Base-by-base conservation (phyloP, 1,140 invertebrate species). In the Ladona fulva region DNA sequence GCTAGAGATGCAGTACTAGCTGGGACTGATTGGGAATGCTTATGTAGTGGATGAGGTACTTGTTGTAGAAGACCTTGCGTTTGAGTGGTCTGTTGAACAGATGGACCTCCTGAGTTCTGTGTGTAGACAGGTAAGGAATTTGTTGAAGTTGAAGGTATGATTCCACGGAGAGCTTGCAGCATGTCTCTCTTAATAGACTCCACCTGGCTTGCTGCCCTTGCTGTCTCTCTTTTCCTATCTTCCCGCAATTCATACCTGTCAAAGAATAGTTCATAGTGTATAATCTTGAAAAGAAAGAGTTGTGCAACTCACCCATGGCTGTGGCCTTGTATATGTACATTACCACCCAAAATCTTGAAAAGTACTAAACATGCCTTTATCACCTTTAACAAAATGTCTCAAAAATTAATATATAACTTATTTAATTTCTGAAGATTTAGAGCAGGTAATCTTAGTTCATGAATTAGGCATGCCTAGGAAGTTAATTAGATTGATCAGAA, bases 211-310 rank as follows among this genome's bases (percentile, higher is more conserved):
- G 85, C 84, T 8, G 86, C 83, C n/a, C 85, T 79, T 7, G 83
- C 83, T 7, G 85, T 83, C 80, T 89, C 89, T 74, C 85, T 81
- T 76, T 87, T 86, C 16, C 88, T 79, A 79, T 89, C 88, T 80
- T 88, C 88, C 16, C 87, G 82, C n/a, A 89, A 81, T 81, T 89
- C 88, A 78, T 86, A 88, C 79, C 88, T 88, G 80, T 11, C 81
- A 82, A 79, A 77, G 37, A 52, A 76, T 3, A 3, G 52, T 66
- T 66, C 1, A 3, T 3, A 12, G 1, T 6, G 14, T 22, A 6
- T 6, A 66, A 66, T 3, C 1, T 66, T 66, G 12, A 5, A 6
- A 66, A 6, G 3, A 22, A 66, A 66, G 52, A 22, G 52, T 22
- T 66, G 14, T 12, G 12, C 14, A 12, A 66, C 52, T 66, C 3